Base-by-base conservation (phyloP, 2,888 invertebrate species). In the Euzetes globulus region DNA sequence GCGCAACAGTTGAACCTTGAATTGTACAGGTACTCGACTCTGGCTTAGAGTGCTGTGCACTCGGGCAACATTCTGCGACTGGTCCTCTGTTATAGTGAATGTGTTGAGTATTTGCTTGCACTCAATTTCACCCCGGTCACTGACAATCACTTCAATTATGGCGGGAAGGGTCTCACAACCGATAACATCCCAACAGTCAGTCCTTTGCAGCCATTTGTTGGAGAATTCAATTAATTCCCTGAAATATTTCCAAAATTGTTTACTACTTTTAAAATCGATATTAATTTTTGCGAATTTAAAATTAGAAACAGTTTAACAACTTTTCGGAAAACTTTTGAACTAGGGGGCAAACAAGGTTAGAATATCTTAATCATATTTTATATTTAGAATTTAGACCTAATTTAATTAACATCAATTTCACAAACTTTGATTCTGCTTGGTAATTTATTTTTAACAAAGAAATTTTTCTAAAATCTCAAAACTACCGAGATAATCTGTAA, bases 141-240 rank as follows among this genome's bases (percentile, higher is more conserved):
- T 45, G 25, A 74, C 55, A 5, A 33, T 1, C 37, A 74, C 29
- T 1, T 33, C 45, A 11, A 74, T 71, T 17, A 71, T 74, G 2
- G 74, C 74, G 13, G 47, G 33, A 19, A 74, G 13, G 27, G 74
- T 74, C 52, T 74, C 74, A 52, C 74, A 74, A 19, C 27, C 19
- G 13, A 71, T 7, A 3, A 74, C 71, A 29, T 70, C 45, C 74
- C 74, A 74, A 15, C 63, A 50, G 7, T 27, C 37, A 19, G 75
- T 71, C 45, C 52, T 74, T 17, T 22, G 9, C 5, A 76, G 27
- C 76, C 76, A 76, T 17, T 71, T 33, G 68, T 76, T 76, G 1
- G 75, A 60, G 25, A n/a, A 45, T 22, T 33, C 71, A n/a, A 76
- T 25, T n/a, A 76, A 7, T 27, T 25, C 74, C 17, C 76, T 76